Conservation (phyloP, 2,888 invertebrate species). For the Epinotia demarniana region DNA sequence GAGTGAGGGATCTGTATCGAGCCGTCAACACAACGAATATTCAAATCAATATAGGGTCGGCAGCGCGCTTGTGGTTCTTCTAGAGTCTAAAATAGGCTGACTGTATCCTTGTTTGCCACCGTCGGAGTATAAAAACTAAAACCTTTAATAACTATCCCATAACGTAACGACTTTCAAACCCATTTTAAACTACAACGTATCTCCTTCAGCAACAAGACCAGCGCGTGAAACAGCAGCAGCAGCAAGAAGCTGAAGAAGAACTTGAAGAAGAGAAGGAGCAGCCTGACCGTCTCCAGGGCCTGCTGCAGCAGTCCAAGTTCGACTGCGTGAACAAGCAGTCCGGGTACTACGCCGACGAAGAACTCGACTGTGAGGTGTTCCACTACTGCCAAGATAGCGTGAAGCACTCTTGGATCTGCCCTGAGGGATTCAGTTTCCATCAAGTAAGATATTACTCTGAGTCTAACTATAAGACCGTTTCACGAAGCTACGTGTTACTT, state of each 20-base stretch:
- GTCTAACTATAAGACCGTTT: too few relatives aligned
- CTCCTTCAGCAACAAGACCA: slow-evolving; percentile 63
- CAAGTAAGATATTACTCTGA: slow-evolving; percentile 81
- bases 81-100: too few relatives aligned
- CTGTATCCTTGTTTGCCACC: too few relatives aligned
- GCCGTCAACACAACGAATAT: too few relatives aligned
- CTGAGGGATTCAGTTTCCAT: slow-evolving; percentile 95
- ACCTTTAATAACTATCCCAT: too few relatives aligned
- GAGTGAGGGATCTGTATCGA: too few relatives aligned
- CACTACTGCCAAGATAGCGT: slow-evolving; percentile 96
- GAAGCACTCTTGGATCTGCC: slow-evolving; percentile 96
- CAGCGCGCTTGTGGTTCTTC: too few relatives aligned
- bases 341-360: slow-evolving; percentile 96
- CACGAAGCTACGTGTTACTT: too few relatives aligned
- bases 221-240: slow-evolving; percentile 66
- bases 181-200: not conserved
- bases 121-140: too few relatives aligned
- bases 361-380: slow-evolving; percentile 95
- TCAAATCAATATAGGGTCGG: too few relatives aligned
- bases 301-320: slow-evolving; percentile 94
- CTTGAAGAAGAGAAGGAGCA: slow-evolving; percentile 92
- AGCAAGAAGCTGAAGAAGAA: slow-evolving; percentile 69
- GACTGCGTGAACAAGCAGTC: slow-evolving; percentile 91
- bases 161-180: too few relatives aligned
- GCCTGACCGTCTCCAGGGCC: slow-evolving; percentile 91